A percentile compares a stretch with the other conserved stretches of the same genome.
These are phyloP conservation scores for Agrenia bidenticulata DNA, from an alignment of 2,888 invertebrate genomes.

Conservation along the genomic window DNA sequence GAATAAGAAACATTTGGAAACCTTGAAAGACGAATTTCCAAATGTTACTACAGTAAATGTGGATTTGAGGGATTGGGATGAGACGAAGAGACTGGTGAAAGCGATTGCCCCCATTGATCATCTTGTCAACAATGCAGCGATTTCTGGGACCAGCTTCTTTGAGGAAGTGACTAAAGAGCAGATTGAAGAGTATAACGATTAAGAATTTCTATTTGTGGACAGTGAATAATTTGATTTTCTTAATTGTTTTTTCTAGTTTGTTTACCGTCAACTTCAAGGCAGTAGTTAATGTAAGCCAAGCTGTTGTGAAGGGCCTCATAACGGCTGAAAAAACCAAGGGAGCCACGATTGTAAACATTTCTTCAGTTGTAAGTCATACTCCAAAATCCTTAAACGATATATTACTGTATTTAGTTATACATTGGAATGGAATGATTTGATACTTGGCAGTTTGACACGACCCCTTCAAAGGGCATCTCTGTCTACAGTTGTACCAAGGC, in stretches of 20 bases:
- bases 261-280: constrained; percentile 78
- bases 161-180: constrained; percentile 67
- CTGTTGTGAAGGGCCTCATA: constrained; percentile 70
- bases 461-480: constrained; percentile 54
- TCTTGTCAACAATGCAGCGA: constrained; percentile 86
- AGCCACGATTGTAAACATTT: constrained; percentile 85
- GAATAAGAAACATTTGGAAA: constrained; percentile 66
- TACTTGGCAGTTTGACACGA: constrained; percentile 32
- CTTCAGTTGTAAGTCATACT: constrained; percentile 72
- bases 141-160: constrained; percentile 70
- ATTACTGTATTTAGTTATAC: too few relatives aligned
- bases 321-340: constrained; percentile 54
- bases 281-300: constrained; percentile 79
- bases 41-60: constrained; percentile 67
- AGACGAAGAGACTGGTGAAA: constrained; percentile 65
- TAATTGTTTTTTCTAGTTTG: constrained; percentile 55
- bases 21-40: constrained; percentile 63
- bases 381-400: too few relatives aligned
- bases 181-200: constrained; percentile 68
- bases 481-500: constrained; percentile 84
- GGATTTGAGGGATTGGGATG: constrained; percentile 75
- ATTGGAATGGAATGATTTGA: too few relatives aligned
- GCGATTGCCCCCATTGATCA: constrained; percentile 72
- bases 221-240: constrained; percentile 21
- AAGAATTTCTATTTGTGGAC: background rate